phyloP scores from a whole-genome alignment of 2,888 invertebrate genomes.

The Strigamia maritima region DNA sequence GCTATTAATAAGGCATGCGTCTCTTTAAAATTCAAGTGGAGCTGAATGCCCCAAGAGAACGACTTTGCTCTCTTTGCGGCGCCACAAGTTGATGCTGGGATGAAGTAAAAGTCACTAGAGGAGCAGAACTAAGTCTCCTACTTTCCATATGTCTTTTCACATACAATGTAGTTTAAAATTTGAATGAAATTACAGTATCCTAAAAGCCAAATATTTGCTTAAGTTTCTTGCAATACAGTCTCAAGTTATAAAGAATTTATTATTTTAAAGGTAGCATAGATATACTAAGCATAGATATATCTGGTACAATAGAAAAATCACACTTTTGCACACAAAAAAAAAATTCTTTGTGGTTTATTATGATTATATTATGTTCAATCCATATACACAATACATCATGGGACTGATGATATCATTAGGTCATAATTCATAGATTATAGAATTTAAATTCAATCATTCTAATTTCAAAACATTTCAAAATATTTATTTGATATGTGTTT shows the following conservation, averaged over 20 bases:
- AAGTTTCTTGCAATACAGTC: background rate
- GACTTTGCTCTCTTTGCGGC: slow-evolving; percentile 15
- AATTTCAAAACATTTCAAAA: no score
- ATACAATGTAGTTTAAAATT: background rate
- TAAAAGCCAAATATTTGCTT: background rate
- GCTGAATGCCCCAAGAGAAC: slow-evolving; percentile 9
- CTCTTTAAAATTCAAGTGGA: slow-evolving; percentile 25
- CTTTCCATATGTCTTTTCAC: slow-evolving; percentile 9
- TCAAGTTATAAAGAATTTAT: background rate
- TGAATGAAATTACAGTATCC: slow-evolving; percentile 7
- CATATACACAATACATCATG: no score
- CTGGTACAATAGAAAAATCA: no score
- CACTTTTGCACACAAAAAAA: no score
- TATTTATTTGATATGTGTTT: no score
- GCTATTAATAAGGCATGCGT: slow-evolving; percentile 17
- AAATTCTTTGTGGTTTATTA: no score
- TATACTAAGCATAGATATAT: no score
- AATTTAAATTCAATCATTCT: no score
- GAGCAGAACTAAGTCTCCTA: background rate
- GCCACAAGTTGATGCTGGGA: slow-evolving; percentile 11
- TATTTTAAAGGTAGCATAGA: background rate
- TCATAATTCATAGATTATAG: no score
- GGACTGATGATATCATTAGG: no score
- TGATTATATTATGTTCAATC: no score
- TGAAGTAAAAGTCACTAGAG: slow-evolving; percentile 6